These are phyloP conservation scores for Astatoreochromis straeleni DNA, from an alignment of 2,113 vertebrate genomes.

Conservation along the genomic window DNA sequence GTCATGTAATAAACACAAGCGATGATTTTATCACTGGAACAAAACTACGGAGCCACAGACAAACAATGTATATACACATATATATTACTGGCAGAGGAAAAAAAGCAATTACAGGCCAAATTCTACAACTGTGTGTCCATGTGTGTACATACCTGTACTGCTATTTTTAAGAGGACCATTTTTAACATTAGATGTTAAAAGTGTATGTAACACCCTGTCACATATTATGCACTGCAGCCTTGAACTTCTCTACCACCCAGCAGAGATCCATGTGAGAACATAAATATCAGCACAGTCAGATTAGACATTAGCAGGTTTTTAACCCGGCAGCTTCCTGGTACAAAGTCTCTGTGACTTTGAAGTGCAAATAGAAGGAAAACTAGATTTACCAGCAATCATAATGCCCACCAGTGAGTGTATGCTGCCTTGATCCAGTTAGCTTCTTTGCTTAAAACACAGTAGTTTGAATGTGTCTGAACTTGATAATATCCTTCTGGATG, in stretches of 20 bases:
- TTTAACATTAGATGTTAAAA: neutral
- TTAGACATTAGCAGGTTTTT: neutral
- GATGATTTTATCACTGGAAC: neutral
- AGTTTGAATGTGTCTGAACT: neutral
- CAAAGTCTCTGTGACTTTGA: neutral
- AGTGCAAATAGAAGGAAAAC: neutral
- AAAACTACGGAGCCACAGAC: neutral
- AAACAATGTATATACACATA: neutral
- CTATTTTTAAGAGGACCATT: neutral
- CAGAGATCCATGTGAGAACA: neutral
- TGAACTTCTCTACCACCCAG: neutral
- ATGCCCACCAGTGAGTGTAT: neutral
- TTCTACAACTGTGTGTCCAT: neutral
- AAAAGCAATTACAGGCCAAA: neutral
- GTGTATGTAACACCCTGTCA: neutral
- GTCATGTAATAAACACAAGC: neutral
- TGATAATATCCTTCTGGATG: neutral
- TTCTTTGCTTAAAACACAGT: neutral
- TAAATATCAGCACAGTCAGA: neutral
- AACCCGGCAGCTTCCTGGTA: neutral
- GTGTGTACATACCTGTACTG: neutral
- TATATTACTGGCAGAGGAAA: rapidly evolving
- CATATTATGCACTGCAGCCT: neutral
- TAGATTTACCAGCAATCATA: neutral
- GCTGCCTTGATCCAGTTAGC: neutral